Conservation (phyloP, 2,888 invertebrate genomes). For the Dioctria linearis region DNA sequence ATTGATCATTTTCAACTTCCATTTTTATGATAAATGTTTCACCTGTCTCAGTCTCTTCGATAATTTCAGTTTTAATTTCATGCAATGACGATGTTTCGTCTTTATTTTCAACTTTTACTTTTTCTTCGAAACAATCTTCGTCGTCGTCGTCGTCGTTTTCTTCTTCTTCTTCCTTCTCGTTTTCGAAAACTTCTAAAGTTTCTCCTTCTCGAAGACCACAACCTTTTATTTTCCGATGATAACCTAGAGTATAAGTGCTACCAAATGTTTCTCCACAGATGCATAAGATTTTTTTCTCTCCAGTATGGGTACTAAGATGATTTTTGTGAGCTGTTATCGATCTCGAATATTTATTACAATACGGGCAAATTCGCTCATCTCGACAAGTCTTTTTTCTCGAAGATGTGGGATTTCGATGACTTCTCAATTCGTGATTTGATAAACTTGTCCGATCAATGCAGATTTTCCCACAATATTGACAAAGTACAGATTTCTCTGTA, state of each 20-base stretch:
- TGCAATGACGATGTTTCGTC: no score
- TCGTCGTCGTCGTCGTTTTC: no score
- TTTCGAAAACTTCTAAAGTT: no score
- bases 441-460: neutral
- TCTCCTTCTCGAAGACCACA: neutral
- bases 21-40: no score
- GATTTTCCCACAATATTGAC: neutral
- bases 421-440: neutral
- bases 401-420: neutral
- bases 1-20: no score
- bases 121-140: no score
- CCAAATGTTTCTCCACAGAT: neutral
- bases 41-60: no score
- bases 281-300: neutral
- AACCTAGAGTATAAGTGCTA: neutral
- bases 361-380: neutral
- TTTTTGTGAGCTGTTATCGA: neutral
- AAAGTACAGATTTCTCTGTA: neutral
- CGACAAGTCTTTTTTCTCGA: neutral
- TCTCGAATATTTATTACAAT: neutral
- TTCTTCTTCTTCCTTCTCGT: no score
- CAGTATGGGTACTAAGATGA: neutral
- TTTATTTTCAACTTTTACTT: no score
- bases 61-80: no score
- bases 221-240: neutral